A percentile compares a stretch with the other conserved stretches of the same genome.
phyloP scores from a whole-genome alignment of 2,888 invertebrate genomes.

The Miltochrista miniata region DNA sequence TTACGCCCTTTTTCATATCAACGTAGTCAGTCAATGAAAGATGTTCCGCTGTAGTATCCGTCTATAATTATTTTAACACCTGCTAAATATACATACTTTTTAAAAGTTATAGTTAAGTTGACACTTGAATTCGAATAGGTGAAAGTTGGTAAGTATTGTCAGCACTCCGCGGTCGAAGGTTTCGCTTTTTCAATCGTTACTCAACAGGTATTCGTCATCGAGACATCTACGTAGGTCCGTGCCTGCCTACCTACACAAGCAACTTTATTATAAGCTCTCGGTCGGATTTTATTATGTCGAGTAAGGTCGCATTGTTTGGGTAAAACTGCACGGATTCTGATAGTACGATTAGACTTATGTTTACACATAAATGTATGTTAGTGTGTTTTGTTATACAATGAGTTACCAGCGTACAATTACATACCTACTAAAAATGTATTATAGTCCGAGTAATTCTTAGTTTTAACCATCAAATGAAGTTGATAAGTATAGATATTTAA shows the following conservation, averaged over 20 bases:
- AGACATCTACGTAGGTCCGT: constrained; percentile 26
- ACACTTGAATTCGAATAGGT: constrained; percentile 62
- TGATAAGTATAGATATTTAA: too few relatives aligned
- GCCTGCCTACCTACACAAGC: constrained; percentile 32
- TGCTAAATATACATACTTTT: constrained; percentile 28
- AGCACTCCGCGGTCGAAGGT: constrained; percentile 71
- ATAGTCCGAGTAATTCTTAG: too few relatives aligned
- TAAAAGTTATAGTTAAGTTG: constrained; percentile 35
- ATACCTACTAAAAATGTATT: too few relatives aligned
- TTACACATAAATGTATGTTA: too few relatives aligned
- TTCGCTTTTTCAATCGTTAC: constrained; percentile 79
- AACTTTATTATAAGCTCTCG: constrained; percentile 39
- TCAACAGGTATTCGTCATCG: constrained; percentile 76
- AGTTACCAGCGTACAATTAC: too few relatives aligned
- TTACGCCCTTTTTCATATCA: constrained; percentile 16
- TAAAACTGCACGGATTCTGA: constrained; percentile 22
- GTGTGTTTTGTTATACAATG: too few relatives aligned
- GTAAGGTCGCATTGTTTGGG: constrained; percentile 31
- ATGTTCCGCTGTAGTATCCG: constrained; percentile 11
- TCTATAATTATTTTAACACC: constrained; percentile 10
- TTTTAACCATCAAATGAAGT: too few relatives aligned
- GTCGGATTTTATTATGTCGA: constrained; percentile 36
- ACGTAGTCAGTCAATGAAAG: constrained; percentile 6
- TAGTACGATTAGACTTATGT: background rate
- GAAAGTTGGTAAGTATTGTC: constrained; percentile 73